A percentile compares a stretch with the other conserved stretches of the same genome.
phyloP scores from a whole-genome alignment of 2,113 vertebrate genomes.

The Paralichthys olivaceus region DNA sequence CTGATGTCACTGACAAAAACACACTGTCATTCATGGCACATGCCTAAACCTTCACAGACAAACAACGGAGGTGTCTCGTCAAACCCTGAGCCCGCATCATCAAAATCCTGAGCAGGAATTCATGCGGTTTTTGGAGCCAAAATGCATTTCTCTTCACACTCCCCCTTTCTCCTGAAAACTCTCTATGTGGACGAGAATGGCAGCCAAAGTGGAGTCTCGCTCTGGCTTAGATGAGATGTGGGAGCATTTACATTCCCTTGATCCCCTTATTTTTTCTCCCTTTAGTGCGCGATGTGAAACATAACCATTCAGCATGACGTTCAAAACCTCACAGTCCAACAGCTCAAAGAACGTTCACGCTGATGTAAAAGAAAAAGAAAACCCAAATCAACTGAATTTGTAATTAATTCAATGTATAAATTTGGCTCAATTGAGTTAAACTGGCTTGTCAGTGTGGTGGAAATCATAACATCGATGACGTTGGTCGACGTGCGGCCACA shows the following conservation, averaged over 20 bases:
- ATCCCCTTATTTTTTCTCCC: constrained; percentile 51
- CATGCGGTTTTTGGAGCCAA: constrained; percentile 59
- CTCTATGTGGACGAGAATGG: constrained; percentile 59
- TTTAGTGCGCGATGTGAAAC: constrained; percentile 58
- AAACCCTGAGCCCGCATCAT: constrained; percentile 40
- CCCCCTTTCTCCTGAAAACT: constrained; percentile 51
- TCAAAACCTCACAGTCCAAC: constrained; percentile 54
- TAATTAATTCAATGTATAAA: constrained; percentile 19
- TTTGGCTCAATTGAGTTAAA: constrained; percentile 33
- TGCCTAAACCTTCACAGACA: constrained; percentile 25
- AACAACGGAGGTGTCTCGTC: constrained; percentile 18
- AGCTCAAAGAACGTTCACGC: constrained; percentile 41
- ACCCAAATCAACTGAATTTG: constrained; percentile 48
- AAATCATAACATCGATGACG: constrained; percentile 57
- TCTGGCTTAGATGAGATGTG: constrained; percentile 70
- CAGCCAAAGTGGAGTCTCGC: constrained; percentile 67
- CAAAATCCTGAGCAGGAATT: constrained; percentile 61
- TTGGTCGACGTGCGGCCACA: constrained; percentile 51
- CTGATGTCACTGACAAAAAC: constrained; percentile 47
- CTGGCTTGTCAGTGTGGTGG: constrained; percentile 30
- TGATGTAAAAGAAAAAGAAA: constrained; percentile 24
- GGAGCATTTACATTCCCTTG: constrained; percentile 73
- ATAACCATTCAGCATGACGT: constrained; percentile 50
- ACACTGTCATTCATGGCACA: constrained; percentile 28
- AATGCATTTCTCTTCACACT: constrained; percentile 60